Percentiles rank a stretch among this genome's conserved stretches.
Evolutionary conservation across 2,888 invertebrate species (phyloP).

Genomic region (Lithophane semibrunnea): DNA sequence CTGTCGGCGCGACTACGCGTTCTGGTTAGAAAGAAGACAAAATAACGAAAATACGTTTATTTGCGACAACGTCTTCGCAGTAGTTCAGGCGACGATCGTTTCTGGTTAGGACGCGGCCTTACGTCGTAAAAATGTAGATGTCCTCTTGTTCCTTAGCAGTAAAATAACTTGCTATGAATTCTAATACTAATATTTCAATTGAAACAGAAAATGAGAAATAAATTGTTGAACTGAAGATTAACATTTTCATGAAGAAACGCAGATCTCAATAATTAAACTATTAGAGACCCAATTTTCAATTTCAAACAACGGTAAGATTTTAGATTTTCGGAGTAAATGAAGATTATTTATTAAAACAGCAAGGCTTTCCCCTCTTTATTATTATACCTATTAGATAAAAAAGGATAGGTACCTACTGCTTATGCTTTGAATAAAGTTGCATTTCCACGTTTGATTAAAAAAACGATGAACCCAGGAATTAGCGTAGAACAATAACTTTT

Average conservation of each 20-base stretch:
- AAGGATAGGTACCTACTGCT: too few relatives aligned
- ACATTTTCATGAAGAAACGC: conserved; percentile 22
- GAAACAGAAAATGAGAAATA: conserved; percentile 27
- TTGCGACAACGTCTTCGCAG: too few relatives aligned
- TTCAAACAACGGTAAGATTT: conserved; percentile 31
- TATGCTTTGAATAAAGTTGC: too few relatives aligned
- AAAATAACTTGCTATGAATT: conserved; percentile 1
- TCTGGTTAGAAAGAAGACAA: too few relatives aligned
- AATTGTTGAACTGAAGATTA: conserved; percentile 22
- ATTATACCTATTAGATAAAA: background rate
- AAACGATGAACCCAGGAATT: background rate
- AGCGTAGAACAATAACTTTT: too few relatives aligned
- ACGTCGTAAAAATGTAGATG: background rate
- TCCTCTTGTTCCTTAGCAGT: background rate
- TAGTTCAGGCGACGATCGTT: too few relatives aligned
- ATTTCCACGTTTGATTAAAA: background rate
- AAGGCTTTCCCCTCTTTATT: background rate
- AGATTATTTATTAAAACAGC: background rate
- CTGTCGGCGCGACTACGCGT: too few relatives aligned
- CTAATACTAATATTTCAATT: conserved; percentile 11
- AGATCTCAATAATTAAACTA: conserved; percentile 39
- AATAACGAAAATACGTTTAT: too few relatives aligned
- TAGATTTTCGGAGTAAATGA: conserved; percentile 19
- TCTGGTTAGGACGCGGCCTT: too few relatives aligned
- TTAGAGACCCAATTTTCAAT: conserved; percentile 26